phyloP scores from a whole-genome alignment of 2,888 invertebrate genomes.

The Elysia crispata region DNA sequence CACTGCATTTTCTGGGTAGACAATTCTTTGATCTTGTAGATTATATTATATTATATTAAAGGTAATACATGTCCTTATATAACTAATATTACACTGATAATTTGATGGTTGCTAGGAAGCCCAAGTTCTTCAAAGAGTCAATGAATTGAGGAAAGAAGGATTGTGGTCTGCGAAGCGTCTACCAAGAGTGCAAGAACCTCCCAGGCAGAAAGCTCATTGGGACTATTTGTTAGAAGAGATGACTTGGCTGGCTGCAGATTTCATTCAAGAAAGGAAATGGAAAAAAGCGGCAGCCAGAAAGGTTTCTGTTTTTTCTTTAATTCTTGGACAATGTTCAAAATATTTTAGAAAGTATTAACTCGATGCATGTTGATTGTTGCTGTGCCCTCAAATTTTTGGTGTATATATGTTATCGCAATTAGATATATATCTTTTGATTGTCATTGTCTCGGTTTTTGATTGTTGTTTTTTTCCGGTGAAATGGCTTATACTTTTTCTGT shows the following conservation, averaged over 20 bases:
- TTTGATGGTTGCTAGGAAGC: constrained; percentile 84
- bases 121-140: constrained; percentile 93
- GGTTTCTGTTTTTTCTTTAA: constrained; percentile 75
- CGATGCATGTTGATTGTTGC: too few species aligned
- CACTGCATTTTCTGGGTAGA: too few species aligned
- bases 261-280: constrained; percentile 98
- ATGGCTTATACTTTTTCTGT: background rate
- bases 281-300: constrained; percentile 96
- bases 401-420: too few species aligned
- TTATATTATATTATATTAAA: too few species aligned
- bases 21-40: too few species aligned
- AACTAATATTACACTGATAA: too few species aligned
- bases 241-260: constrained; percentile 98
- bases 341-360: too few species aligned
- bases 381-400: too few species aligned
- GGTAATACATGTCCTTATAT: too few species aligned
- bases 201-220: constrained; percentile 96
- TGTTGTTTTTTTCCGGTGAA: background rate
- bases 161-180: constrained; percentile 95
- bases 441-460: background rate
- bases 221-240: constrained; percentile 98
- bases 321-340: too few species aligned
- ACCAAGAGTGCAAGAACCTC: constrained; percentile 86
- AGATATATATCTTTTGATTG: too few species aligned
- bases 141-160: constrained; percentile 94